Percentiles rank a stretch among this genome's conserved stretches.
Evolutionary conservation across 1,140 invertebrate genomes (phyloP).

Genomic region (Antheraea mylitta): DNA sequence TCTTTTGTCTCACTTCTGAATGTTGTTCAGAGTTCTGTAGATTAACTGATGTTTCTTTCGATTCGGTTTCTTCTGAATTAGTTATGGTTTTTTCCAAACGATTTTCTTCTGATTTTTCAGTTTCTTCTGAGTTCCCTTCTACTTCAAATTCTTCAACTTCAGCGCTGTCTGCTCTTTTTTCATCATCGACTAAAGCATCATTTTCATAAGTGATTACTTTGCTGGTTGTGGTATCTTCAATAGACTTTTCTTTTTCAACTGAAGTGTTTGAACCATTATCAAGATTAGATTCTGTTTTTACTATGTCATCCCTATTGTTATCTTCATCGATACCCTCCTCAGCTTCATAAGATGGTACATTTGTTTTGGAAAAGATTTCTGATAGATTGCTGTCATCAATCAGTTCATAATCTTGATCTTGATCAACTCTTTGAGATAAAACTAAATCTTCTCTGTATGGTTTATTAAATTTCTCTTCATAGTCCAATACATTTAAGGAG

Average conservation of each 20-base stretch:
- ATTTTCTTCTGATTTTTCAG: not conserved
- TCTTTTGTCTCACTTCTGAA: slow-evolving; percentile 13
- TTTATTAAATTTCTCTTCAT: slow-evolving; percentile 22
- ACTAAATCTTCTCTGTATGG: slow-evolving; percentile 19
- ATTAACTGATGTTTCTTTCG: not conserved
- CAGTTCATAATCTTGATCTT: slow-evolving; percentile 34
- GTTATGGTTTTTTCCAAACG: not conserved
- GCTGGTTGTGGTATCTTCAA: slow-evolving; percentile 12
- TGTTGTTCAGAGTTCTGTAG: not conserved
- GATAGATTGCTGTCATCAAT: slow-evolving; percentile 33
- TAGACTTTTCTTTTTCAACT: slow-evolving; percentile 12
- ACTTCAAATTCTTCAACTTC: slow-evolving; percentile 16
- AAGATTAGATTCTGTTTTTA: slow-evolving; percentile 15
- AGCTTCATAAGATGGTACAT: not conserved
- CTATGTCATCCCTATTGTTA: slow-evolving; percentile 7
- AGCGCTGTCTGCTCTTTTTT: slow-evolving; percentile 6
- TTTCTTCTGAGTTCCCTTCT: not conserved
- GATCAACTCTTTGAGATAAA: slow-evolving; percentile 8
- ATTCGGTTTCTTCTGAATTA: not conserved
- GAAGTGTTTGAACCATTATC: not conserved
- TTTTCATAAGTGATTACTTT: slow-evolving; percentile 27
- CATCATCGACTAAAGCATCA: slow-evolving; percentile 16
- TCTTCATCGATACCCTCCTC: slow-evolving; percentile 18
- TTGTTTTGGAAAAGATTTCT: slow-evolving; percentile 17
- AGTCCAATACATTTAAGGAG: slow-evolving; percentile 15